phyloP scores from a whole-genome alignment of 2,113 vertebrate species.

The Porphyrio hochstetteri region DNA sequence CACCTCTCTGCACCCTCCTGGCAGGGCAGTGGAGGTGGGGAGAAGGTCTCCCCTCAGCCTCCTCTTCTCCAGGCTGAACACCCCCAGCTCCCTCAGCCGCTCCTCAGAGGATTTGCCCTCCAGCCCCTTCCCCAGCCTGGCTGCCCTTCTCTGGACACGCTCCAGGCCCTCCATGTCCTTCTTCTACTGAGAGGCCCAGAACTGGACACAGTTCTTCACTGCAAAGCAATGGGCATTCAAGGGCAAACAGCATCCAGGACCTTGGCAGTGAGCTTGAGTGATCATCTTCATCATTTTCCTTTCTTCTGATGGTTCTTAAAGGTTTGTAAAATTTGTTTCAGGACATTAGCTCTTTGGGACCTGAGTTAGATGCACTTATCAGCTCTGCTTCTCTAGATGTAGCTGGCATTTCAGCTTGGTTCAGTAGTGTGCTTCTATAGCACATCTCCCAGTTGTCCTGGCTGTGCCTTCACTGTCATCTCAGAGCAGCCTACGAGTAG shows the following conservation, averaged over 20 bases:
- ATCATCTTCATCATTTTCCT: background rate
- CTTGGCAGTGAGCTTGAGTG: background rate
- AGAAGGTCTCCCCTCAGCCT: too few relatives aligned
- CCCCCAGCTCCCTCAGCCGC: too few relatives aligned
- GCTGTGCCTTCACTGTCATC: accelerated
- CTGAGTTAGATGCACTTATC: background rate
- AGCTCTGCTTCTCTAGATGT: too few relatives aligned
- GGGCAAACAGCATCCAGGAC: background rate
- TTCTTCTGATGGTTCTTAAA: background rate
- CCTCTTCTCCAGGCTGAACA: too few relatives aligned
- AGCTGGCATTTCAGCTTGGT: background rate
- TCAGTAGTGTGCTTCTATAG: background rate
- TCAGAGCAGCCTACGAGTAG: background rate
- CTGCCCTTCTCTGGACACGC: too few relatives aligned
- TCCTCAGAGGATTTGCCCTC: too few relatives aligned
- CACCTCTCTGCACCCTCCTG: too few relatives aligned
- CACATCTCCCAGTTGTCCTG: background rate
- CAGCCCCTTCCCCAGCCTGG: too few relatives aligned
- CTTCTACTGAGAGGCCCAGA: too few relatives aligned
- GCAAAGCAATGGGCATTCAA: background rate
- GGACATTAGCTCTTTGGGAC: background rate
- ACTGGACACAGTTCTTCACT: background rate
- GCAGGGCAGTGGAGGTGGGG: too few relatives aligned
- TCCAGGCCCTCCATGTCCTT: too few relatives aligned
- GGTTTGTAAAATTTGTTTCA: background rate